Percentiles rank a stretch among this genome's conserved stretches.
These are phyloP conservation scores for Monomorium pharaonis DNA, from an alignment of 1,140 invertebrate genomes.

Conservation along the genomic window DNA sequence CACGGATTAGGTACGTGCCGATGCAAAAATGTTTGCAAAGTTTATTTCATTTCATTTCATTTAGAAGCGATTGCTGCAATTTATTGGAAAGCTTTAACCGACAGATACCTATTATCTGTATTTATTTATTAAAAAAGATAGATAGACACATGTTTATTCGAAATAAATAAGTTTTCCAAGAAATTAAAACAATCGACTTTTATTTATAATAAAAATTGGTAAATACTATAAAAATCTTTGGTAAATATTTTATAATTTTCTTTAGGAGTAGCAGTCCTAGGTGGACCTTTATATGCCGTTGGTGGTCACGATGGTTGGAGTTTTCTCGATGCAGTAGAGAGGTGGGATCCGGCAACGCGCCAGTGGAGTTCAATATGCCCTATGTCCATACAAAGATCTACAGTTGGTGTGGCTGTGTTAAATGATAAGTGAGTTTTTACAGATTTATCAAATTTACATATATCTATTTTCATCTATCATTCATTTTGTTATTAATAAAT, in stretches of 20 bases:
- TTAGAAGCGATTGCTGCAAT: no score
- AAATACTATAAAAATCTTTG: neutral
- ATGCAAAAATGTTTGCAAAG: neutral
- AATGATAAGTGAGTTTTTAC: slow-evolving; percentile 88
- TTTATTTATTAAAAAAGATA: no score
- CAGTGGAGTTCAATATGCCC: slow-evolving; percentile 95
- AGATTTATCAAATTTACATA: neutral
- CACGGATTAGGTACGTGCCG: slow-evolving; percentile 90
- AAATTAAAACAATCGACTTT: no score
- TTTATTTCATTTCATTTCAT: no score
- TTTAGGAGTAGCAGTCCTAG: slow-evolving; percentile 93
- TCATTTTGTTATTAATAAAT: neutral
- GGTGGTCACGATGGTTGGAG: slow-evolving; percentile 98
- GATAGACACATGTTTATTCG: no score
- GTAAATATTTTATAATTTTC: slow-evolving; percentile 1
- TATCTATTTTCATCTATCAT: neutral
- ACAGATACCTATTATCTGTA: no score
- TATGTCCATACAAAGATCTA: slow-evolving; percentile 94
- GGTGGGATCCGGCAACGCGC: slow-evolving; percentile 94
- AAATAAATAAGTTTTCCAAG: no score
- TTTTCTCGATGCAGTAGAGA: slow-evolving; percentile 96
- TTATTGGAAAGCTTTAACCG: no score
- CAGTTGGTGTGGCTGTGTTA: slow-evolving; percentile 95
- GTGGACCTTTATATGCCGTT: slow-evolving; percentile 96
- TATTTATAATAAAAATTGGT: slow-evolving; percentile 4